Conservation (phyloP, 2,797 vertebrate genomes). For the Hyperoplus lanceolatus region DNA sequence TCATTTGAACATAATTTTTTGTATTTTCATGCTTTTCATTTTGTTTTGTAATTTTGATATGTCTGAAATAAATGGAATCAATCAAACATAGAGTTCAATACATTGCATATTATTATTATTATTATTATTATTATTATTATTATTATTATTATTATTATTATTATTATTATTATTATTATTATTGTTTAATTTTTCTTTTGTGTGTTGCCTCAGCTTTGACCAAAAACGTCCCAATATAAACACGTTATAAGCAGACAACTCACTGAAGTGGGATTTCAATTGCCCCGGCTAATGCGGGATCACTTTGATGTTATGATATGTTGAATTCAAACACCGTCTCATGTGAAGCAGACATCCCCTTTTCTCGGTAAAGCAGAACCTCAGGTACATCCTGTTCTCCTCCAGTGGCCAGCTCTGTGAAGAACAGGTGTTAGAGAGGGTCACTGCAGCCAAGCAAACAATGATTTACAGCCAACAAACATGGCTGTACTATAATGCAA, state of each 20-base stretch:
- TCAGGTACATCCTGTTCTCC: slow-evolving; percentile 69
- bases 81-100: slow-evolving; percentile 15
- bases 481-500: not conserved
- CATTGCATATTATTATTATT: slow-evolving; percentile 23
- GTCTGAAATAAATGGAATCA: too few relatives aligned
- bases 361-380: slow-evolving; percentile 57
- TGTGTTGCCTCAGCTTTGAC: slow-evolving; percentile 42
- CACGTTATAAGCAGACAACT: slow-evolving; percentile 59
- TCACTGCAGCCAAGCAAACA: slow-evolving; percentile 17
- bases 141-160: too few relatives aligned
- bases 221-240: slow-evolving; percentile 54
- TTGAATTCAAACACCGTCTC: slow-evolving; percentile 53
- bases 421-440: not conserved
- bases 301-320: slow-evolving; percentile 69
- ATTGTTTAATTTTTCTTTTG: slow-evolving; percentile 19
- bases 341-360: slow-evolving; percentile 62
- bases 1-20: too few relatives aligned
- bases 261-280: slow-evolving; percentile 74
- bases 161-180: slow-evolving; percentile 16
- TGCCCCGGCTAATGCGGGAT: slow-evolving; percentile 53
- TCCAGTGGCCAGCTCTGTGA: slow-evolving; percentile 36
- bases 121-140: too few relatives aligned
- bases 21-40: too few relatives aligned
- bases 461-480: slow-evolving; percentile 3
- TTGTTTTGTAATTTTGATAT: too few relatives aligned